These are phyloP conservation scores for Chrysotoxum bicinctum DNA, from an alignment of 2,888 invertebrate species.

Conservation along the genomic window DNA sequence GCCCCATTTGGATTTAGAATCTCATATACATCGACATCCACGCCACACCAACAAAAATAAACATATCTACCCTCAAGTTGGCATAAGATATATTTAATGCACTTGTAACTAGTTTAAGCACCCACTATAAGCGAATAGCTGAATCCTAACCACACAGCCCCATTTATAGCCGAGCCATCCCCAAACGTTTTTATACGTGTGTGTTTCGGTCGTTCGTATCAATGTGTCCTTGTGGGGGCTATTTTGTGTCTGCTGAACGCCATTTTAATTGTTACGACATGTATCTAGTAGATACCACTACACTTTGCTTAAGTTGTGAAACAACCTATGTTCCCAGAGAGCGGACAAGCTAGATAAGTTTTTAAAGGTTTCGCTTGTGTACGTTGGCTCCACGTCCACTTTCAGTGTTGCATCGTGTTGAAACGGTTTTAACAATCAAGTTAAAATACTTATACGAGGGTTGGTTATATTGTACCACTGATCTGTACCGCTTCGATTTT, in stretches of 20 bases:
- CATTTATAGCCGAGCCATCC: not conserved
- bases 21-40: constrained; percentile 16
- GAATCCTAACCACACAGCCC: constrained; percentile 33
- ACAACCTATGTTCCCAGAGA: constrained; percentile 47
- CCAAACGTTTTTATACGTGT: constrained; percentile 40
- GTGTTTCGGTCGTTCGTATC: constrained; percentile 25
- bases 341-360: constrained; percentile 3
- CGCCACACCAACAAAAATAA: constrained; percentile 23
- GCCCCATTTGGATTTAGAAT: constrained; percentile 65
- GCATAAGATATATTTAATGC: constrained; percentile 68
- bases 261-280: constrained; percentile 71
- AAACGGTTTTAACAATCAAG: constrained; percentile 24
- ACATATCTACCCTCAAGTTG: constrained; percentile 26
- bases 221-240: constrained; percentile 56
- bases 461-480: constrained; percentile 30
- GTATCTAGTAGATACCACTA: constrained; percentile 29
- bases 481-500: constrained; percentile 55
- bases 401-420: not conserved
- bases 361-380: constrained; percentile 9
- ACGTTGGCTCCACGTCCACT: not conserved
- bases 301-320: constrained; percentile 48
- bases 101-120: constrained; percentile 71
- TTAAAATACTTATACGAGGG: constrained; percentile 18
- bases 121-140: constrained; percentile 29
- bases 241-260: constrained; percentile 66